A percentile compares a stretch with the other conserved stretches of the same genome.
phyloP scores from a whole-genome alignment of 2,113 vertebrate genomes.

The Merops nubicus region DNA sequence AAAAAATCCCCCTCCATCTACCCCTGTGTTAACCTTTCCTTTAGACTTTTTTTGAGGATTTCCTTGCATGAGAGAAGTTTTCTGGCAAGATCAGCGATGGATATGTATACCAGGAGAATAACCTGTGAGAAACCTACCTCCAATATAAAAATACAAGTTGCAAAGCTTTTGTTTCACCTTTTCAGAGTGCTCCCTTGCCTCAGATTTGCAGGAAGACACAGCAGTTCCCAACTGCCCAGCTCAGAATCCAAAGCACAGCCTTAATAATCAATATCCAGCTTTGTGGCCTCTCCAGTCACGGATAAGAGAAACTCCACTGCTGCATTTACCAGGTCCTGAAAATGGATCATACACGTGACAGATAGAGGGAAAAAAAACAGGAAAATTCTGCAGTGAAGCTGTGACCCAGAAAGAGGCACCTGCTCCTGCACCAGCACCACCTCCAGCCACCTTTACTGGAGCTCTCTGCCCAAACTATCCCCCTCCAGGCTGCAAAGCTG shows the following conservation, averaged over 20 bases:
- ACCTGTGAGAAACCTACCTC: background rate
- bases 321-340: background rate
- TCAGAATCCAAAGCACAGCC: background rate
- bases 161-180: background rate
- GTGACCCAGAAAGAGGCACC: background rate
- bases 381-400: background rate
- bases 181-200: background rate
- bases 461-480: background rate
- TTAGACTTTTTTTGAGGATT: no score
- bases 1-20: background rate
- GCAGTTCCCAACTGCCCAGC: background rate
- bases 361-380: background rate
- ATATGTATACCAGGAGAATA: background rate
- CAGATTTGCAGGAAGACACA: background rate
- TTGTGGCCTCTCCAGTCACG: background rate
- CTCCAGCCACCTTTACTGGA: background rate
- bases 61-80: no score
- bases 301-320: background rate
- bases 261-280: background rate
- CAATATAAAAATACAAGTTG: background rate
- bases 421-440: background rate
- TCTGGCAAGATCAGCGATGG: background rate
- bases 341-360: fast-evolving
- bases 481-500: background rate
- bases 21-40: background rate